Percentiles rank a stretch among this genome's conserved stretches.
Evolutionary conservation across 2,888 invertebrate species (phyloP).

Genomic region (Ypsolopha scabrella): DNA sequence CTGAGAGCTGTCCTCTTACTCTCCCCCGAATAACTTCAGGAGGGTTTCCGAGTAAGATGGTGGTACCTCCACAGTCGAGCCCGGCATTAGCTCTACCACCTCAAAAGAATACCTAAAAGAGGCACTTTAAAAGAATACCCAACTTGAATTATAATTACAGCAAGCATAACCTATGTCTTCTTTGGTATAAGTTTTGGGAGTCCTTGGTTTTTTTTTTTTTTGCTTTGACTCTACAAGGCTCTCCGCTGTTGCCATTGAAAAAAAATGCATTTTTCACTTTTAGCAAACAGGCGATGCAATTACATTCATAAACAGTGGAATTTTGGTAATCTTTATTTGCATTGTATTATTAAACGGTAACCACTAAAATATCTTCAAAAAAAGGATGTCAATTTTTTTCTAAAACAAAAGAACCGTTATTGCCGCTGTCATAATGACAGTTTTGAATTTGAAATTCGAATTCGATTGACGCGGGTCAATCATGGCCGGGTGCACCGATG

Average conservation of each 20-base stretch:
- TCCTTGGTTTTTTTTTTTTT: constrained; percentile 53
- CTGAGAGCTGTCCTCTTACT: no score
- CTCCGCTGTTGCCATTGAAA: not conserved
- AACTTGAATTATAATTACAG: constrained; percentile 66
- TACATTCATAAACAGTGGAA: not conserved
- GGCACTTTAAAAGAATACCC: constrained; percentile 52
- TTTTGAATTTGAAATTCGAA: constrained; percentile 32
- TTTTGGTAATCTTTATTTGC: not conserved
- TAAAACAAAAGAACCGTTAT: not conserved
- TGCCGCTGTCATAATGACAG: not conserved
- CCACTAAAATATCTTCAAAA: not conserved
- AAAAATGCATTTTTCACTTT: not conserved
- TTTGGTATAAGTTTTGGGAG: constrained; percentile 58
- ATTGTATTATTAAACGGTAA: not conserved
- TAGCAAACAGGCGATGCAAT: not conserved
- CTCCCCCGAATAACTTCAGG: no score
- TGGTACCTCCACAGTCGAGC: no score
- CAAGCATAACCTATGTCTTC: constrained; percentile 62
- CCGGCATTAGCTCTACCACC: no score
- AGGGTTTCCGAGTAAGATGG: no score
- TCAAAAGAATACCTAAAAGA: no score
- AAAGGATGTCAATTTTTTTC: not conserved
- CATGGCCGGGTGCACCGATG: constrained; percentile 28
- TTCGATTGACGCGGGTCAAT: constrained; percentile 40
- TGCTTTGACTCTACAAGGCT: constrained; percentile 15